Conservation (phyloP, 1,140 invertebrate species). For the Caenorhabditis briggsae region DNA sequence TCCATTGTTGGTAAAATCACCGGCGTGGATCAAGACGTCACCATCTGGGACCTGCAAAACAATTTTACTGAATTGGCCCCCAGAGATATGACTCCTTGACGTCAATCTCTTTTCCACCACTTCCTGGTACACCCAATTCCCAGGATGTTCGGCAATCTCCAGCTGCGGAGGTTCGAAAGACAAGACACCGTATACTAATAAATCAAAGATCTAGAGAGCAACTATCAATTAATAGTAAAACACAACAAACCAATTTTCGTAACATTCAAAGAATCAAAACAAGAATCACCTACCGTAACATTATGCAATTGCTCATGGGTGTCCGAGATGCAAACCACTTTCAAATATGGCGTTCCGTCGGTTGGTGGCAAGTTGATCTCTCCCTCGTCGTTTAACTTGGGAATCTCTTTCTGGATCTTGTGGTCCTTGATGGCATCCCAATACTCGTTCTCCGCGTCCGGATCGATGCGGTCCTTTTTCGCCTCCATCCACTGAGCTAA, state of each 20-base stretch:
- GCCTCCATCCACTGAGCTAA: slow-evolving; percentile 28
- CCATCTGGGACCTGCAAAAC: slow-evolving; percentile 79
- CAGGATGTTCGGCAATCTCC: slow-evolving; percentile 82
- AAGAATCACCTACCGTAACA: slow-evolving; percentile 36
- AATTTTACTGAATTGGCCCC: neutral
- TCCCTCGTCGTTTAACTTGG: neutral
- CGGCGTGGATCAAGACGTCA: slow-evolving; percentile 89
- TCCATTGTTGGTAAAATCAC: slow-evolving; percentile 88
- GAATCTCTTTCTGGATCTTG: neutral
- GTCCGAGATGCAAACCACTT: slow-evolving; percentile 63
- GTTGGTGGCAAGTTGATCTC: slow-evolving; percentile 55
- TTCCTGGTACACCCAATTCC: slow-evolving; percentile 12
- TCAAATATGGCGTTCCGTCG: slow-evolving; percentile 55
- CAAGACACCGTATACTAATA: no score
- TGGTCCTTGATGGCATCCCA: slow-evolving; percentile 28
- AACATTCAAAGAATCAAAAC: neutral
- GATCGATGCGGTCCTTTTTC: slow-evolving; percentile 3
- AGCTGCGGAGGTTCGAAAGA: no score
- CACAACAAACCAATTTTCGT: neutral
- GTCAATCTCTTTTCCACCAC: neutral
- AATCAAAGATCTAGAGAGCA: no score
- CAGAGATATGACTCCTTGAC: neutral
- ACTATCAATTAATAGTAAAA: neutral
- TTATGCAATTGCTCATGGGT: slow-evolving; percentile 62
- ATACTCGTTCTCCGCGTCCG: slow-evolving; percentile 26